Evolutionary conservation across 2,113 vertebrate species (phyloP).

Genomic region (Galemys pyrenaicus): DNA sequence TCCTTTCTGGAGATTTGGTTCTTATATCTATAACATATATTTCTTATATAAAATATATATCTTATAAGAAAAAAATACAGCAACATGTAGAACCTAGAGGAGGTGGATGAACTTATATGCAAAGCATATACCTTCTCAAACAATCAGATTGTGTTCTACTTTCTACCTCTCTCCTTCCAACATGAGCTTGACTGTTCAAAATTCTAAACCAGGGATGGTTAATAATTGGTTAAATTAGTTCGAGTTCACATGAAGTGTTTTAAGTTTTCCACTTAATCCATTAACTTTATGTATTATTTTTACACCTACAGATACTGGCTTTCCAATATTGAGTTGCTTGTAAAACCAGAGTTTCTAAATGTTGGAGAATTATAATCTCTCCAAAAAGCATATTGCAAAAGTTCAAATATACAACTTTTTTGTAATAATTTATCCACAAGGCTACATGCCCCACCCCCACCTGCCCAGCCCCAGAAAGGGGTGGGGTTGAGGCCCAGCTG

Average conservation of each 20-base stretch:
- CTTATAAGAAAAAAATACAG: not conserved
- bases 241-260: not conserved
- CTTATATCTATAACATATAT: not conserved
- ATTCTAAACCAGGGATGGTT: not conserved
- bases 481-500: not conserved
- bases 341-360: not conserved
- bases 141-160: not conserved
- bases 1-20: not conserved
- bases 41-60: not conserved
- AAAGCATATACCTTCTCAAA: not conserved
- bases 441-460: too few species aligned
- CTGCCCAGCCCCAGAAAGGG: accelerated
- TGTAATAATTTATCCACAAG: not conserved
- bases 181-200: not conserved
- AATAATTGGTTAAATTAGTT: not conserved
- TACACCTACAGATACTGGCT: not conserved
- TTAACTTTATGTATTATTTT: not conserved
- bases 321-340: not conserved
- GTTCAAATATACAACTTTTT: not conserved
- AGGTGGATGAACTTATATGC: not conserved
- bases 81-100: not conserved
- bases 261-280: not conserved
- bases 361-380: not conserved
- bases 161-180: not conserved
- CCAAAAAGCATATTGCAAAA: not conserved